Base-by-base conservation (phyloP, 2,113 vertebrate genomes). In the Beaufortia kweichowensis region DNA sequence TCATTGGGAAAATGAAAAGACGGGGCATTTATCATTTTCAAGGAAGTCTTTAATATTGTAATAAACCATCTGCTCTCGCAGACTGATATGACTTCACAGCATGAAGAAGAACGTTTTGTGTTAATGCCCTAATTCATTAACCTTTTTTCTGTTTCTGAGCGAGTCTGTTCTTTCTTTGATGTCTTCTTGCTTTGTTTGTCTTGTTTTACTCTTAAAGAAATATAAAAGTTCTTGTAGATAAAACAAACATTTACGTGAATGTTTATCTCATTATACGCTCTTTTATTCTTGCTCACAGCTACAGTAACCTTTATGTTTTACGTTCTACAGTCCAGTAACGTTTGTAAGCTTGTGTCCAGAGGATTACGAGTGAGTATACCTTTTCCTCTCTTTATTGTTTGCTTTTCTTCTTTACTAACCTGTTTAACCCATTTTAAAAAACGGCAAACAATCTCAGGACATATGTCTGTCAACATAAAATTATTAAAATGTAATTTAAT, bases 291-390 rank as follows among this genome's bases (percentile, higher is more conserved):
- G n/a, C n/a, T n/a, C n/a, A n/a, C n/a, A n/a, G n/a, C n/a, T n/a
- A n/a, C n/a, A n/a, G n/a, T n/a, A n/a, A n/a, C n/a, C n/a, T n/a
- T n/a, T n/a, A n/a, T n/a, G n/a, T 46, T 41, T 39, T 77, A 63
- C 86, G 77, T 90, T 76, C 84, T 86, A 50, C 92, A 95, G 93
- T 85, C 92, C 93, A 84, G 90, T 94, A 82, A 93, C 93, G 21
- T 92, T 94, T 87, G 93, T 94, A 90, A 94, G 92, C 88, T 92
- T 94, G 91, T 94, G 92, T 90, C 92, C 93, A 65, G 93, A 94
- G 71, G 90, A 94, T 81, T 95, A 92, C 84, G 93, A 95, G 93
- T 94, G 85, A 94, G 94, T 94, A 67, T 60, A 67, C 7, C 7
- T 23, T 21, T 31, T 63, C 28, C 17, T 23, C 43, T 11, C 17